Evolutionary conservation across 2,113 vertebrate genomes (phyloP).

Genomic region (Piaya cayana): DNA sequence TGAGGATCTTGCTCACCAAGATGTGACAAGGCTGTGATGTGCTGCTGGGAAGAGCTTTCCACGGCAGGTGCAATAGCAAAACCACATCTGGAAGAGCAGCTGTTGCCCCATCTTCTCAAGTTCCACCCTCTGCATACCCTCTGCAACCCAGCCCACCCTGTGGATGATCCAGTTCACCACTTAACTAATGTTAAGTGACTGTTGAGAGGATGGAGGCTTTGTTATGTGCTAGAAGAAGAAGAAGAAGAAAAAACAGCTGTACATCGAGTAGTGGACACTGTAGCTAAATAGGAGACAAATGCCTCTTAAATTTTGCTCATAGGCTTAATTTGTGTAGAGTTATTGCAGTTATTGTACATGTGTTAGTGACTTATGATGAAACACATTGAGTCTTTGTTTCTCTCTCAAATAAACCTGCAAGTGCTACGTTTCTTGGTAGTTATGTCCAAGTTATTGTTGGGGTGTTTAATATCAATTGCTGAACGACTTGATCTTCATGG

Average conservation of each 20-base stretch:
- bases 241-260: background rate
- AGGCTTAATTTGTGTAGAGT: background rate
- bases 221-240: background rate
- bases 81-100: background rate
- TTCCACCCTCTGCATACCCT: accelerated
- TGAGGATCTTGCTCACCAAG: background rate
- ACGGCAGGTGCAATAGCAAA: background rate
- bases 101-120: background rate
- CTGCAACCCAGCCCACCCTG: background rate
- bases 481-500: background rate
- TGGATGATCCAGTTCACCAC: background rate
- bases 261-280: background rate
- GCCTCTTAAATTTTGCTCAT: background rate
- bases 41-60: background rate
- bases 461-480: background rate
- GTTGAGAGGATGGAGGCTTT: background rate
- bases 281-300: background rate
- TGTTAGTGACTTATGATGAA: background rate
- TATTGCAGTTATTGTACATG: background rate
- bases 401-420: background rate
- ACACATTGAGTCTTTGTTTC: background rate
- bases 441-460: background rate
- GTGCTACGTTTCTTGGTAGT: background rate
- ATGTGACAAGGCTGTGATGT: background rate
- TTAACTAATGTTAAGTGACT: background rate